Percentiles rank a stretch among this genome's conserved stretches.
These are phyloP conservation scores for Raja brachyura DNA, from an alignment of 2,113 vertebrate genomes.

Conservation along the genomic window DNA sequence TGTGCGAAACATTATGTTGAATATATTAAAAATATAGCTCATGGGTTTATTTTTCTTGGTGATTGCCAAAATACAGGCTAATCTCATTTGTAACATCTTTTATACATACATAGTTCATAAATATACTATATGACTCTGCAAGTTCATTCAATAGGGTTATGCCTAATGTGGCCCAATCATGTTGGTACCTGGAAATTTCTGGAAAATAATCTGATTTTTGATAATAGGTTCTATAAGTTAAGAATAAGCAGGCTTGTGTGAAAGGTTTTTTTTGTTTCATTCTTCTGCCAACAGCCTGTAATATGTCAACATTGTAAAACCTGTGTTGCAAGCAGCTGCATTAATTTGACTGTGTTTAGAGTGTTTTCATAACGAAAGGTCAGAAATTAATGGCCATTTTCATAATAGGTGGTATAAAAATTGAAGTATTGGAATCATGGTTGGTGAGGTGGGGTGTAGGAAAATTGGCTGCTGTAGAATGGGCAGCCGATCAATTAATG, in stretches of 20 bases:
- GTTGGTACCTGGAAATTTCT: not conserved
- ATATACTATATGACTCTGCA: no score
- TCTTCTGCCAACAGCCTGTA: not conserved
- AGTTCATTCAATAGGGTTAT: no score
- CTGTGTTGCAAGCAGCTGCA: not conserved
- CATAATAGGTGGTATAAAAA: not conserved
- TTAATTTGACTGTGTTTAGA: not conserved
- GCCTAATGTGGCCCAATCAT: not conserved
- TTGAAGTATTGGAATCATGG: not conserved
- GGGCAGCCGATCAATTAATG: not conserved
- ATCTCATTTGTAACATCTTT: not conserved
- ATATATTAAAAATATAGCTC: not conserved
- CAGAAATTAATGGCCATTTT: not conserved
- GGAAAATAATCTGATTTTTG: not conserved
- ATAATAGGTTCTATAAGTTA: not conserved
- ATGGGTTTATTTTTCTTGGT: no score
- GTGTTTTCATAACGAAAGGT: not conserved
- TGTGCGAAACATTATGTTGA: not conserved
- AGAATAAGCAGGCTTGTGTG: conserved; percentile 16
- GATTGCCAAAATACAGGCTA: not conserved
- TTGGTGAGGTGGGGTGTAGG: not conserved
- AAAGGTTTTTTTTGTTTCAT: not conserved
- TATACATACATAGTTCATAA: not conserved
- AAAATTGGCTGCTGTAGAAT: not conserved
- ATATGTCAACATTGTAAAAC: not conserved